Percentiles rank a stretch among this genome's conserved stretches.
Conservation (phyloP, 2,113 vertebrate species). For the Lipophrys pholis region DNA sequence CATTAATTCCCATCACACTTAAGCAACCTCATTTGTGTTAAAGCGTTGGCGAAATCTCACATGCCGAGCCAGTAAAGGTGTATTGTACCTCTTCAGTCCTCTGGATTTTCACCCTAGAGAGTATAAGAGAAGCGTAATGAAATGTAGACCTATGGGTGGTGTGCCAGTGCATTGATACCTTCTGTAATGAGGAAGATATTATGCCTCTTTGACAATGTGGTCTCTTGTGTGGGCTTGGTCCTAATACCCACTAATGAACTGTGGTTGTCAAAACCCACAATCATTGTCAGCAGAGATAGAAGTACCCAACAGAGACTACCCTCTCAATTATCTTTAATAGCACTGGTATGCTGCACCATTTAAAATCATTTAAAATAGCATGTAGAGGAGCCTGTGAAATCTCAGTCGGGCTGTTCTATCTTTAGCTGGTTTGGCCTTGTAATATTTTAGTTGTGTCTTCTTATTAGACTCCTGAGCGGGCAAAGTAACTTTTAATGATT, state of each 20-base stretch:
- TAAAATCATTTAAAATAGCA: slow-evolving; percentile 27
- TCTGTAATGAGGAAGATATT: slow-evolving; percentile 48
- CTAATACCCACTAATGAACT: slow-evolving; percentile 68
- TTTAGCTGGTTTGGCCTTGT: not conserved
- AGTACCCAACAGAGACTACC: slow-evolving; percentile 36
- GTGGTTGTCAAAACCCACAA: slow-evolving; percentile 61
- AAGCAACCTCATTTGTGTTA: slow-evolving; percentile 3
- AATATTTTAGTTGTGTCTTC: not conserved
- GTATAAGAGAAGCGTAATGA: not conserved
- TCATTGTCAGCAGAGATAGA: slow-evolving; percentile 46
- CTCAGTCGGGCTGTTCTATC: slow-evolving; percentile 5
- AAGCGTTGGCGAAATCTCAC: slow-evolving; percentile 21
- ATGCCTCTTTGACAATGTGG: slow-evolving; percentile 28
- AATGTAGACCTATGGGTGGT: slow-evolving; percentile 44
- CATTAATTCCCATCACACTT: slow-evolving; percentile 1
- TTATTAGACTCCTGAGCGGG: not conserved
- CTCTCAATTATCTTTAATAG: slow-evolving; percentile 52
- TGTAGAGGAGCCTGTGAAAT: not conserved
- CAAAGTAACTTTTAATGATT: not conserved
- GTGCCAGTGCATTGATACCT: slow-evolving; percentile 31
- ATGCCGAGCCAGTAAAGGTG: slow-evolving; percentile 10
- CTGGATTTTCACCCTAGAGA: slow-evolving; percentile 29
- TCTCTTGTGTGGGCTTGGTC: slow-evolving; percentile 36
- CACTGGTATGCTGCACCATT: slow-evolving; percentile 27
- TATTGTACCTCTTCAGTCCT: slow-evolving; percentile 24